Percentiles rank a stretch among this genome's conserved stretches.
These are phyloP conservation scores for Delphinus delphis DNA, from an alignment of 2,113 vertebrate species.

Conservation along the genomic window DNA sequence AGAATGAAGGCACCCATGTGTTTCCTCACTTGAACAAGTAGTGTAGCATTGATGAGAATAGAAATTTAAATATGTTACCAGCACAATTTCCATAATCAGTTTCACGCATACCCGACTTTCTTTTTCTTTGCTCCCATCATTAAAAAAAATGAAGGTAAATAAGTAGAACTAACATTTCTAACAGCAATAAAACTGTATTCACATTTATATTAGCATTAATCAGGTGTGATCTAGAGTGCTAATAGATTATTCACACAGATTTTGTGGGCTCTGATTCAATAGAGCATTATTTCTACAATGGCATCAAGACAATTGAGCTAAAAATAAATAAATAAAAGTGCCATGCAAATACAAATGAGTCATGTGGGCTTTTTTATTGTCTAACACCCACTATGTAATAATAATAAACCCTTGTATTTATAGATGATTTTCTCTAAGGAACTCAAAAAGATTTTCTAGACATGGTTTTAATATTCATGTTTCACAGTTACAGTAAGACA, in stretches of 20 bases:
- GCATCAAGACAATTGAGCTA: conserved; percentile 24
- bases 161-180: background rate
- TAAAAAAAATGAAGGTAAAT: background rate
- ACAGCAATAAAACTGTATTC: conserved; percentile 2
- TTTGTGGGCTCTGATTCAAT: background rate
- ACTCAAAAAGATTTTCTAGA: background rate
- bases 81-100: background rate
- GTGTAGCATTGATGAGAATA: background rate
- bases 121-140: background rate
- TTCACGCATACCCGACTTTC: background rate
- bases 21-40: background rate
- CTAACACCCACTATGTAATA: background rate
- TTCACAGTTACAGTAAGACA: background rate
- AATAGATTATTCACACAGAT: conserved; percentile 12
- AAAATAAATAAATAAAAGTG: conserved; percentile 19
- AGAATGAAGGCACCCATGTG: background rate
- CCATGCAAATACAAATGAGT: conserved; percentile 1
- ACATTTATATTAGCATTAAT: background rate
- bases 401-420: conserved; percentile 35
- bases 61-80: background rate
- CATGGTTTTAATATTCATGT: background rate
- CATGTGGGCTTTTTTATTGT: background rate
- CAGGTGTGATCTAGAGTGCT: background rate
- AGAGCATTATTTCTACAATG: background rate
- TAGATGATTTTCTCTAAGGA: background rate